Evolutionary conservation across 2,888 invertebrate genomes (phyloP), one percentile per base, ranked within the genome.

Genomic region (Dryocosmus kuriphilus): DNA sequence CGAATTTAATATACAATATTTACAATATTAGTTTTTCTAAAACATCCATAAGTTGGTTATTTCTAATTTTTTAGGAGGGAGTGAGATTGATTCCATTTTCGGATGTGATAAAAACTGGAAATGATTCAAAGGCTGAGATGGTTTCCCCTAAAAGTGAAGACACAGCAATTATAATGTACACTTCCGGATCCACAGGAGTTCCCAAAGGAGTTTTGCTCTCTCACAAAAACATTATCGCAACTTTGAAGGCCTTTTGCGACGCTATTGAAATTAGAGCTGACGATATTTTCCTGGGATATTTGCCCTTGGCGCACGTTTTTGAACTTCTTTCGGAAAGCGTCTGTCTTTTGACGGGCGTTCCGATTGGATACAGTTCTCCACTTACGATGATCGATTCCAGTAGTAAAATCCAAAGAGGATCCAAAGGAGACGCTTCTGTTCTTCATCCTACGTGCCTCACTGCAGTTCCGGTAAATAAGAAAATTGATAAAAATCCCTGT

Each of bases 111-210:
- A 92, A 93, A 77, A 90, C 90, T 55, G 95, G 96, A 19, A 92
- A 90, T 67, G 77, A 85, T 1, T 91, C 92, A 7, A 85, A 75
- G 1, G 87, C 86, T 22, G 83, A 79, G 38, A 74, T 82, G 27
- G 92, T 93, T 6, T 93, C 94, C 8, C 97, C 98, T 1, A 92
- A 92, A 8, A 92, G 95, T 8, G 92, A 94, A 19, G 99, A 99
- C 91, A 95, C 96, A 6, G 99, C 99, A 73, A 97, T 99, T 87
- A 96, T 99, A 61, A 99, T 99, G 99, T 99, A 99, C 93, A 99
- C 99, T 2, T 98, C 98, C 85, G 99, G 99, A 8, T 98, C 98
- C 0, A 99, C 99, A 5, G 99, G 98, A 75, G 95, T 96, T 79
- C 98, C 98, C 0, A 98, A 98, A 92, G 98, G 98, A 87, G 97